Percentiles rank a stretch among this genome's conserved stretches.
These are phyloP conservation scores for Carassius auratus DNA, from an alignment of 2,113 vertebrate genomes.

Conservation along the genomic window DNA sequence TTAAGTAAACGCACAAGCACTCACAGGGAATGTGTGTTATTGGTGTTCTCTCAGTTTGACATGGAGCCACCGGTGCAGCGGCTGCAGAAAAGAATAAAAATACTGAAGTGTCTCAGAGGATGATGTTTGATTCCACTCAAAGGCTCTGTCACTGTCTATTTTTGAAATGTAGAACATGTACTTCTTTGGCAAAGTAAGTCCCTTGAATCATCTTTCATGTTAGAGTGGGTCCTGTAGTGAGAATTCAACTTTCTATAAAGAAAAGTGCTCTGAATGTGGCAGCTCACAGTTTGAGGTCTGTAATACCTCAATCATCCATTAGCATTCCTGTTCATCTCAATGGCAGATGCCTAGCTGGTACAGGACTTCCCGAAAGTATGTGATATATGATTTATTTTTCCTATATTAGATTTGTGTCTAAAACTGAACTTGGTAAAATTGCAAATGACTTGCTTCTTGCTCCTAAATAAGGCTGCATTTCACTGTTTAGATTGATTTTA, in stretches of 20 bases:
- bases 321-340: not conserved
- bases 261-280: not conserved
- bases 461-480: not conserved
- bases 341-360: not conserved
- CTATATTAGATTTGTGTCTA: not conserved
- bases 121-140: not conserved
- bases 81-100: slow-evolving; percentile 37
- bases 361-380: not conserved
- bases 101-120: not conserved
- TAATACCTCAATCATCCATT: not conserved
- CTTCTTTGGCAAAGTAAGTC: not conserved
- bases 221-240: not conserved
- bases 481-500: not conserved
- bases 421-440: not conserved
- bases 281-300: slow-evolving; percentile 16
- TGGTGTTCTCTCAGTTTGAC: slow-evolving; percentile 36
- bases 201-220: not conserved
- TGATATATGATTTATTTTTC: not conserved
- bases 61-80: not conserved
- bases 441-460: not conserved
- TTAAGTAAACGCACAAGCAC: slow-evolving; percentile 53
- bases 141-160: slow-evolving; percentile 1
- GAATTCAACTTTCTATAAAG: not conserved
- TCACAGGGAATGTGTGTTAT: slow-evolving; percentile 45
- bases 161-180: not conserved